Evolutionary conservation across 1,140 invertebrate species (phyloP).

Genomic region (Phocides pigmalion): DNA sequence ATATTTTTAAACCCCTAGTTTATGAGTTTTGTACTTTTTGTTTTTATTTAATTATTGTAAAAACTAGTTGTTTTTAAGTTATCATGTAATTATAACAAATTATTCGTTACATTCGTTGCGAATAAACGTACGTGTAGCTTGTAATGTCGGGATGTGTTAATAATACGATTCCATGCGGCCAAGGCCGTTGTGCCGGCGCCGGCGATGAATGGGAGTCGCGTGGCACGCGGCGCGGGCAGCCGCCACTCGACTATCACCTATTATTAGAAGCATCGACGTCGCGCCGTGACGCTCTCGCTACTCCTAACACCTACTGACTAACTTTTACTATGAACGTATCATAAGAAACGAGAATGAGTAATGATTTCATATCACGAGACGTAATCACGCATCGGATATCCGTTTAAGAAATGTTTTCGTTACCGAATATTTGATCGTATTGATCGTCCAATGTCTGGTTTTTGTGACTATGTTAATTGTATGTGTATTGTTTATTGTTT

Average conservation of each 20-base stretch:
- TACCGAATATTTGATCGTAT: too few species aligned
- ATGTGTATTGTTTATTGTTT: too few species aligned
- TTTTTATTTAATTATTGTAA: too few species aligned
- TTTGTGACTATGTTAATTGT: too few species aligned
- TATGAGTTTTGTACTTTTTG: too few species aligned
- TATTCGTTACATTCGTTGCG: too few species aligned
- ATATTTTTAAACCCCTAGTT: too few species aligned
- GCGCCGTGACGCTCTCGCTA: slow-evolving; percentile 35
- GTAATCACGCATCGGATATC: neutral
- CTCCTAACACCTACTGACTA: neutral
- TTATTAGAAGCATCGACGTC: slow-evolving; percentile 59
- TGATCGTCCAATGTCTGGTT: too few species aligned
- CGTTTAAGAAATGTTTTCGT: too few species aligned
- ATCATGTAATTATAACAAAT: too few species aligned
- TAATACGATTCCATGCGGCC: slow-evolving; percentile 58
- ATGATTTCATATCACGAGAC: slow-evolving; percentile 6
- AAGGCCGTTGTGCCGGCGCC: slow-evolving; percentile 57
- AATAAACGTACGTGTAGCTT: too few species aligned
- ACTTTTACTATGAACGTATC: slow-evolving; percentile 6
- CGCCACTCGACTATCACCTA: slow-evolving; percentile 58
- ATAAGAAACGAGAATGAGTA: neutral
- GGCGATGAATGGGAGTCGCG: slow-evolving; percentile 70
- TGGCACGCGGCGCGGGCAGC: slow-evolving; percentile 41
- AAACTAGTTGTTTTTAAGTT: too few species aligned
- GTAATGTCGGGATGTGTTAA: slow-evolving; percentile 55